Evolutionary conservation across 2,113 vertebrate genomes (phyloP).

Genomic region (Brachyhypopomus occidentalis): DNA sequence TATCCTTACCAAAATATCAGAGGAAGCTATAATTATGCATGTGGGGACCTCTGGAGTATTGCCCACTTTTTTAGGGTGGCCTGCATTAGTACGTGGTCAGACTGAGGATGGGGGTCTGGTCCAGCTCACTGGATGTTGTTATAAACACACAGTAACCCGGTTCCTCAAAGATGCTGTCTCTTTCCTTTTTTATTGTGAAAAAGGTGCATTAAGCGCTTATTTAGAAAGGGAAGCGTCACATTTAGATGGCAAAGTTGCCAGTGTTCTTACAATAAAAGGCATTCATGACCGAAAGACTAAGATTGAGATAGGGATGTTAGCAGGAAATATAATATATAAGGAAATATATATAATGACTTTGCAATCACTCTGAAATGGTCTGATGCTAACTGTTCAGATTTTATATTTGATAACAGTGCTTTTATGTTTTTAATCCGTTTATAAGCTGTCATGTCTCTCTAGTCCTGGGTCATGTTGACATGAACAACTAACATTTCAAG

Average conservation of each 20-base stretch:
- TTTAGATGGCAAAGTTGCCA: not conserved
- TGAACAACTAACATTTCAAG: not conserved
- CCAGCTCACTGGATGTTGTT: constrained; percentile 58
- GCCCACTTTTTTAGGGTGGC: constrained; percentile 56
- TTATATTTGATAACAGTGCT: not conserved
- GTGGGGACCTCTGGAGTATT: constrained; percentile 50
- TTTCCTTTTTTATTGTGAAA: not conserved
- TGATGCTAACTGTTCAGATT: too few relatives aligned
- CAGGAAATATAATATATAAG: too few relatives aligned
- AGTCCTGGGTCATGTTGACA: not conserved
- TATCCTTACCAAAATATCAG: constrained; percentile 17
- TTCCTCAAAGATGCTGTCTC: constrained; percentile 39
- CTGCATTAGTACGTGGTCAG: constrained; percentile 36
- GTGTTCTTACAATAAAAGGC: not conserved
- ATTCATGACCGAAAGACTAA: too few relatives aligned
- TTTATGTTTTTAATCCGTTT: not conserved
- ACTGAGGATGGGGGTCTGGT: constrained; percentile 43
- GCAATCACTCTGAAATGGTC: too few relatives aligned
- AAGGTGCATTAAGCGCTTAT: not conserved
- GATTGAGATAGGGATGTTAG: too few relatives aligned
- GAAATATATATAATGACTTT: too few relatives aligned
- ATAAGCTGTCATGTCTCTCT: constrained; percentile 4
- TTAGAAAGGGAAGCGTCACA: not conserved
- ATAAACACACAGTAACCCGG: constrained; percentile 50
- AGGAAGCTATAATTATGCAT: constrained; percentile 38